Conservation (phyloP, 1,140 invertebrate species). For the Homalodisca vitripennis region DNA sequence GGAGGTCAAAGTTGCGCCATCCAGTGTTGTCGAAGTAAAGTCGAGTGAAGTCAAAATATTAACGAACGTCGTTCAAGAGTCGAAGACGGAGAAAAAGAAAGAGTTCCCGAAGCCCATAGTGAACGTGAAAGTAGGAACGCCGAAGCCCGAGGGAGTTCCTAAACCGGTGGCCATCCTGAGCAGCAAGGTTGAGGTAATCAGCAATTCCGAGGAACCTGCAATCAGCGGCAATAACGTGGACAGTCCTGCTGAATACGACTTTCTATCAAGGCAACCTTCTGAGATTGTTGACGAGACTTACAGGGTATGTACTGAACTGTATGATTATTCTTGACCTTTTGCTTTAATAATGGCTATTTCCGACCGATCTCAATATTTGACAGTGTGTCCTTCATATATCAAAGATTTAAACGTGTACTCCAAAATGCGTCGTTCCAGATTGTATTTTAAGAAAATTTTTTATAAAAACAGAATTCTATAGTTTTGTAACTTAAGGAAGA, state of each 20-base stretch:
- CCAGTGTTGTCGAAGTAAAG: slow-evolving; percentile 48
- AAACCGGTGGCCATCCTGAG: slow-evolving; percentile 18
- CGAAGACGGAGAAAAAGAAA: neutral
- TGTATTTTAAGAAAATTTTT: too few relatives aligned
- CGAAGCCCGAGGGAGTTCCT: slow-evolving; percentile 6
- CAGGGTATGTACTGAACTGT: slow-evolving; percentile 53
- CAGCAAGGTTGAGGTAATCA: slow-evolving; percentile 45
- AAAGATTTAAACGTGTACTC: too few relatives aligned
- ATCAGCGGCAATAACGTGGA: slow-evolving; percentile 65
- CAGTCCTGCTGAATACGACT: slow-evolving; percentile 74
- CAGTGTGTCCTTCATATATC: too few relatives aligned
- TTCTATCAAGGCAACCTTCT: slow-evolving; percentile 75
- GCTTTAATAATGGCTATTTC: too few relatives aligned
- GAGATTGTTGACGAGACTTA: slow-evolving; percentile 78
- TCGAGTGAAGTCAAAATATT: slow-evolving; percentile 38
- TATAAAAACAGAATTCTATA: too few relatives aligned
- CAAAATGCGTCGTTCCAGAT: too few relatives aligned
- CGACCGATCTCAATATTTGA: too few relatives aligned
- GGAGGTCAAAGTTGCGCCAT: slow-evolving; percentile 33
- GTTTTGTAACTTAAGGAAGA: too few relatives aligned
- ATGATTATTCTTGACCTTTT: too few relatives aligned
- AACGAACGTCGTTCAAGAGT: slow-evolving; percentile 37
- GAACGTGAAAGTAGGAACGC: slow-evolving; percentile 25
- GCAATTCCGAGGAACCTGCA: slow-evolving; percentile 46
- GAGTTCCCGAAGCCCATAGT: neutral